These are phyloP conservation scores for Gallinago nigripennis DNA, from an alignment of 2,797 vertebrate genomes.

Conservation along the genomic window DNA sequence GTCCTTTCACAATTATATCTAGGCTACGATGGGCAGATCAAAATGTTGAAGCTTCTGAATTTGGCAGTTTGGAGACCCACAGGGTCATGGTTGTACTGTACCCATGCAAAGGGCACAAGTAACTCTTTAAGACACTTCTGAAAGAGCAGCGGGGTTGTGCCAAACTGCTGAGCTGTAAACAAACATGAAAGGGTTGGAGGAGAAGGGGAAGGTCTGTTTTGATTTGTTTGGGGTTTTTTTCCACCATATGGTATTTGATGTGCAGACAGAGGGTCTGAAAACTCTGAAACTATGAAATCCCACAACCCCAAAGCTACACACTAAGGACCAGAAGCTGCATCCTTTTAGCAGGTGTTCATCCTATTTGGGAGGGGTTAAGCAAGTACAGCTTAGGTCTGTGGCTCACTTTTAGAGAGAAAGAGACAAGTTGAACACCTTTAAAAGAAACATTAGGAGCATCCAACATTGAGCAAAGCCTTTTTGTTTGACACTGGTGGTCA, in stretches of 20 bases:
- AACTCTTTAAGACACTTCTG: not conserved
- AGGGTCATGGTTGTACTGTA: not conserved
- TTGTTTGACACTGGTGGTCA: not conserved
- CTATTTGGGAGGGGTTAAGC: not conserved
- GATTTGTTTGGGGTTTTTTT: not conserved
- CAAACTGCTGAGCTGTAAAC: not conserved
- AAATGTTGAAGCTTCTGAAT: not conserved
- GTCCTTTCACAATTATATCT: not conserved
- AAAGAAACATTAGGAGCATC: not conserved
- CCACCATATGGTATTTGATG: accelerated
- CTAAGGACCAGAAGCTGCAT: not conserved
- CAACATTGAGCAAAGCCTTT: not conserved
- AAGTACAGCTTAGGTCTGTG: not conserved
- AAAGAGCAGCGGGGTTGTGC: not conserved
- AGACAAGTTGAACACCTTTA: not conserved
- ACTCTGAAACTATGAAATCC: not conserved
- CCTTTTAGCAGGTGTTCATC: not conserved
- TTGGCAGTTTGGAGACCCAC: not conserved
- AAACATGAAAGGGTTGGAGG: not conserved
- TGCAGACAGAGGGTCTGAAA: not conserved
- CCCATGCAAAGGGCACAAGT: not conserved
- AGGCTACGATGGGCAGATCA: not conserved
- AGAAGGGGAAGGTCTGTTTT: not conserved
- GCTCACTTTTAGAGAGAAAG: not conserved
- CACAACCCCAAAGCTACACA: not conserved